These are phyloP conservation scores for Epizoanthus rinbou DNA, from an alignment of 92 coral and sea anemone species.

Conservation along the genomic window DNA sequence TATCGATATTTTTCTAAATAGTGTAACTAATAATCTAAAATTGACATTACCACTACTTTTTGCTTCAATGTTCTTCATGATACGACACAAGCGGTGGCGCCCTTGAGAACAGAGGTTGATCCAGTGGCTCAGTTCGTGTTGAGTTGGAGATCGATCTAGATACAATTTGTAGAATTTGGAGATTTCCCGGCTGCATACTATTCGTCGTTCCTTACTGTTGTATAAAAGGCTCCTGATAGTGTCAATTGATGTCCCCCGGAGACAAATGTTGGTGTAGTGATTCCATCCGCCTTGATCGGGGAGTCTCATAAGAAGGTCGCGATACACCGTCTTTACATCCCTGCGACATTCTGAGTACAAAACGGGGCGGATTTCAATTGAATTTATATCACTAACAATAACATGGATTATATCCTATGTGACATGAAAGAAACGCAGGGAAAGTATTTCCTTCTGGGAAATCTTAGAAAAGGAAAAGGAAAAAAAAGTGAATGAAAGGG, in stretches of 20 bases:
- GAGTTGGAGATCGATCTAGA: slow-evolving; percentile 13
- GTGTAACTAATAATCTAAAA: background rate
- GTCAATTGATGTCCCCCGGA: slow-evolving; percentile 16
- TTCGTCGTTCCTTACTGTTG: slow-evolving; percentile 34
- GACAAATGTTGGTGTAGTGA: slow-evolving; percentile 16
- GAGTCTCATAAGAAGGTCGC: slow-evolving; percentile 26
- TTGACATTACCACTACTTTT: slow-evolving; percentile 9
- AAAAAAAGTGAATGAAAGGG: no score
- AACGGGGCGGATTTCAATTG: no score
- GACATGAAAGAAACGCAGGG: no score
- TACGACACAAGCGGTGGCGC: slow-evolving; percentile 13
- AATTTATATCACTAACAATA: no score
- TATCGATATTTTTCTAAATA: background rate
- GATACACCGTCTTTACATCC: slow-evolving; percentile 31
- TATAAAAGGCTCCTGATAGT: slow-evolving; percentile 6
- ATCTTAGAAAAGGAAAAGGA: no score
- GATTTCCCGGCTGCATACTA: slow-evolving; percentile 21
- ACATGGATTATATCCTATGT: no score
- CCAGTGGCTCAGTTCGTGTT: slow-evolving; percentile 25
- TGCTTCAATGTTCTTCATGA: slow-evolving; percentile 28
- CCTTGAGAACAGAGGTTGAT: slow-evolving; percentile 11
- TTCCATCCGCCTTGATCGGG: slow-evolving; percentile 28
- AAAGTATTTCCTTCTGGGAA: no score
- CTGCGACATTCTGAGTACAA: slow-evolving; percentile 23
- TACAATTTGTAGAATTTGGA: slow-evolving; percentile 24